phyloP scores from a whole-genome alignment of 2,797 vertebrate genomes.

The Eulemur rubriventer region DNA sequence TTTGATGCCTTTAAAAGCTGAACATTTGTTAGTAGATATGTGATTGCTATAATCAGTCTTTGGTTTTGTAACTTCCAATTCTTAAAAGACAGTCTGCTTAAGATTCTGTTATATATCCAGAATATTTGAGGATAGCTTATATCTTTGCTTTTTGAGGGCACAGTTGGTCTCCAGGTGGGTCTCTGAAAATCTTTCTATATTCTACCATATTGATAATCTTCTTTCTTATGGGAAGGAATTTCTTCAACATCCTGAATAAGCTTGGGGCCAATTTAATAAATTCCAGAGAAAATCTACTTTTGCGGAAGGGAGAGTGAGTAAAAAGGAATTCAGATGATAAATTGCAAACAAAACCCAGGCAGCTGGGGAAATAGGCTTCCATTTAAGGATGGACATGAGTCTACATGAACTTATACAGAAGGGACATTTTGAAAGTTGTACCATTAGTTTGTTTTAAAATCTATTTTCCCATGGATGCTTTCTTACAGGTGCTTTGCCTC shows the following conservation, averaged over 20 bases:
- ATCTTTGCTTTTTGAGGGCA: not conserved
- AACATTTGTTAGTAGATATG: not conserved
- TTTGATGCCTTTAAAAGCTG: not conserved
- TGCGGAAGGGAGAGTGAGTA: not conserved
- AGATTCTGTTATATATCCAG: not conserved
- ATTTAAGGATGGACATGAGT: not conserved
- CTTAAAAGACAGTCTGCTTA: conserved; percentile 25
- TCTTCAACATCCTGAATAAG: not conserved
- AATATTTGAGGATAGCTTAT: not conserved
- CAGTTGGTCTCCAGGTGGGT: not conserved
- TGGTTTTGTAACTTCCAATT: not conserved
- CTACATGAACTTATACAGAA: not conserved
- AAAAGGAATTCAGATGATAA: not conserved
- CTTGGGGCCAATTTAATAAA: not conserved
- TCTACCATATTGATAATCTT: not conserved
- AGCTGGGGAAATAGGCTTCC: not conserved
- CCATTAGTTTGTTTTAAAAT: not conserved
- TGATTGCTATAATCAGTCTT: not conserved
- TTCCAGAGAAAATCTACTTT: not conserved
- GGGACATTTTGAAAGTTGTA: not conserved
- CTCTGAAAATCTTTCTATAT: not conserved
- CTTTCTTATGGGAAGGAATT: not conserved
- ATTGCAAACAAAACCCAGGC: not conserved
- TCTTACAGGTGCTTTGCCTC: not conserved
- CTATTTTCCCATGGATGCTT: not conserved